These are phyloP conservation scores for Pristionchus mayeri DNA, from an alignment of 2,888 invertebrate genomes.

Conservation along the genomic window DNA sequence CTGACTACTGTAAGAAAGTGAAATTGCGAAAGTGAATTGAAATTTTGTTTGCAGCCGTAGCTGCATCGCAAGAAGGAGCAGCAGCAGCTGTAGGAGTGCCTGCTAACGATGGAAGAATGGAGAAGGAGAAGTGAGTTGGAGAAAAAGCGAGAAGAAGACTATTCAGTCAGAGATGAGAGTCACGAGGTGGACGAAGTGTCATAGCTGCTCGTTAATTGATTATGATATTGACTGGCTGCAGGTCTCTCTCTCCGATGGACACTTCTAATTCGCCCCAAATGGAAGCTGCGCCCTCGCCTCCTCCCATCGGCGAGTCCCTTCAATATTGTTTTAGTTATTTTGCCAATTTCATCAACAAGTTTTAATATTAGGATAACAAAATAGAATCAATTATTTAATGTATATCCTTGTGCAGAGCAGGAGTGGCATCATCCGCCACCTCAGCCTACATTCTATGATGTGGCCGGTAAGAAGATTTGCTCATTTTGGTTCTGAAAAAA, in stretches of 20 bases:
- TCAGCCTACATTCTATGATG: neutral
- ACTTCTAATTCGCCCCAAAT: conserved; percentile 27
- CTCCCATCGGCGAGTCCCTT: neutral
- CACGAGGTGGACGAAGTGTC: no score
- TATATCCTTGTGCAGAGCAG: neutral
- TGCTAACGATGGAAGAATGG: no score
- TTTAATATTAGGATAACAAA: neutral
- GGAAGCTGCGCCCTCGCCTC: neutral
- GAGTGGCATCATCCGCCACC: neutral
- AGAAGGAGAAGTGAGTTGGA: neutral
- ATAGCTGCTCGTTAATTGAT: neutral
- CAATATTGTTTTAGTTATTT: neutral
- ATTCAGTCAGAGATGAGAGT: no score
- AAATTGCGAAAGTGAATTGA: no score
- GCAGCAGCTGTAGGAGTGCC: neutral
- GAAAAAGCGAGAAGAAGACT: no score
- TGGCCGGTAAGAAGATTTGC: neutral
- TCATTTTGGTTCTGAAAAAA: no score
- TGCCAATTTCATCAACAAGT: no score
- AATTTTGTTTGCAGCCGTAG: neutral
- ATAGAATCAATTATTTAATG: no score
- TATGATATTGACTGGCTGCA: neutral
- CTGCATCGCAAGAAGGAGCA: neutral
- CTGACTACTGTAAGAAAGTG: no score
- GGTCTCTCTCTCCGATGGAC: conserved; percentile 33